Percentiles rank a stretch among this genome's conserved stretches.
Evolutionary conservation across 1,140 invertebrate genomes (phyloP).

Genomic region (Galleria mellonella): DNA sequence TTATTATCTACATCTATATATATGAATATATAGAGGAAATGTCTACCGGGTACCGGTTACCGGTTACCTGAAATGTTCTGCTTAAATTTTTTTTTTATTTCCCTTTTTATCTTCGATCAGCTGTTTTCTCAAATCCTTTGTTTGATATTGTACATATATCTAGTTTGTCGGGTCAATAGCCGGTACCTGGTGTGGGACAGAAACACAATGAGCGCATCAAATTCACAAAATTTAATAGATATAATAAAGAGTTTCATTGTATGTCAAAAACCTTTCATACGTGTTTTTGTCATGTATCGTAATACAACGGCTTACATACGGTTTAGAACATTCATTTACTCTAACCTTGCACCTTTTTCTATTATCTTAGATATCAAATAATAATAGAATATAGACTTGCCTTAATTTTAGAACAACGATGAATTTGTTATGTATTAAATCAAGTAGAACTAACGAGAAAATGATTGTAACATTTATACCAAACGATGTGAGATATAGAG

Average conservation of each 20-base stretch:
- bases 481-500: too few relatives aligned
- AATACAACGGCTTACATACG: too few relatives aligned
- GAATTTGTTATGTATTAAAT: too few relatives aligned
- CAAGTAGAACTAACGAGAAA: too few relatives aligned
- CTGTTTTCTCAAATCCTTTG: conserved; percentile 30
- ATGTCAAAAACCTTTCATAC: background rate
- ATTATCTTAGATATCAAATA: too few relatives aligned
- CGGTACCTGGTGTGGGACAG: background rate
- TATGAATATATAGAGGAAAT: too few relatives aligned
- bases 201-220: conserved; percentile 1
- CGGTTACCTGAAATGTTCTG: conserved; percentile 15
- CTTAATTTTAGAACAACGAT: too few relatives aligned
- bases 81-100: conserved; percentile 7
- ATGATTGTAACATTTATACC: too few relatives aligned
- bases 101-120: conserved; percentile 27
- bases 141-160: conserved; percentile 12
- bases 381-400: too few relatives aligned
- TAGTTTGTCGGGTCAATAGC: background rate
- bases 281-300: background rate
- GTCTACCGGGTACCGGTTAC: background rate
- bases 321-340: too few relatives aligned
- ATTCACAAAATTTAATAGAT: background rate
- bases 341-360: too few relatives aligned
- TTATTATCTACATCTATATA: too few relatives aligned
- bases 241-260: background rate